These are phyloP conservation scores for Cyphomyrus plagiostoma DNA, from an alignment of 2,113 vertebrate genomes.

Conservation along the genomic window DNA sequence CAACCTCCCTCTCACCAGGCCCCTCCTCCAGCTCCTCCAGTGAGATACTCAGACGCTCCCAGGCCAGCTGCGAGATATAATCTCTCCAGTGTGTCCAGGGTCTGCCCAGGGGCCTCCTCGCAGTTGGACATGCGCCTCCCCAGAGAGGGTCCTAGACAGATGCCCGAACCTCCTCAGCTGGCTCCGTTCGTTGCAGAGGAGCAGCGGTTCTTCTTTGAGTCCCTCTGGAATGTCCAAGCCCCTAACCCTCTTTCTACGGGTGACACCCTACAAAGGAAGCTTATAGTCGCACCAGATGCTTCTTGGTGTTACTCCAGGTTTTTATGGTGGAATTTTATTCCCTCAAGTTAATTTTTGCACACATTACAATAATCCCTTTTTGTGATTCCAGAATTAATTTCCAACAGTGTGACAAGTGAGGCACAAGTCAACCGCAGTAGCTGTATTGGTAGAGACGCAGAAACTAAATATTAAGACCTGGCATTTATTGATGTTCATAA, in stretches of 20 bases:
- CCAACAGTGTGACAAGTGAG: conserved; percentile 57
- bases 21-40: neutral
- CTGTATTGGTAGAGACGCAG: neutral
- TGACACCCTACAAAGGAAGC: neutral
- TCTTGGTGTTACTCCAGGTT: neutral
- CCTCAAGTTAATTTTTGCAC: neutral
- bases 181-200: neutral
- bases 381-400: neutral
- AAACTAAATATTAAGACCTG: conserved; percentile 9
- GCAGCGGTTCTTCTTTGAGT: neutral
- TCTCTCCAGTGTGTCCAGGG: neutral
- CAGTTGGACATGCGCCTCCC: neutral
- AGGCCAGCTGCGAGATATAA: neutral
- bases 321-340: neutral
- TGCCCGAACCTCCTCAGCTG: neutral
- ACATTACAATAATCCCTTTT: neutral
- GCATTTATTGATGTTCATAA: conserved; percentile 34
- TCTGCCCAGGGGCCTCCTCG: neutral
- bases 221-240: neutral
- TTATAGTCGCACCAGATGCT: neutral
- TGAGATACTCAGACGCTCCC: neutral
- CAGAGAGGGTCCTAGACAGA: neutral
- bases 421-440: conserved; percentile 37
- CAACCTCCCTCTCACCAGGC: neutral
- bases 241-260: neutral